These are phyloP conservation scores for Pygocentrus nattereri DNA, from an alignment of 2,797 vertebrate genomes.

Conservation along the genomic window DNA sequence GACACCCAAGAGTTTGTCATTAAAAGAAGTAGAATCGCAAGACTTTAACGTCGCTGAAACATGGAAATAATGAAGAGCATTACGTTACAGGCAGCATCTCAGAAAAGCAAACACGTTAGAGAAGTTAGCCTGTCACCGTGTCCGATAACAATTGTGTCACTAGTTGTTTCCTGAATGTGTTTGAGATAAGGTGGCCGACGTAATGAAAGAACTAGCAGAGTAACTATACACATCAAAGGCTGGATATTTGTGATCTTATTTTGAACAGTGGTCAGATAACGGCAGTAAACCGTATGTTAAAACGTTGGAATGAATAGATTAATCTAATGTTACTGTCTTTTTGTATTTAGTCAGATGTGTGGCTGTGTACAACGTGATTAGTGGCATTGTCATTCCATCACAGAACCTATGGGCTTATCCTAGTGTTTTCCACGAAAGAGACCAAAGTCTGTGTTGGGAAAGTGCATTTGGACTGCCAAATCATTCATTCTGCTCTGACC, in stretches of 20 bases:
- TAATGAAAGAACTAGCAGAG: not conserved
- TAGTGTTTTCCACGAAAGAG: slow-evolving; percentile 42
- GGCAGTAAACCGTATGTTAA: not conserved
- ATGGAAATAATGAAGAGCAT: too few species aligned
- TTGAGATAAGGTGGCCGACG: not conserved
- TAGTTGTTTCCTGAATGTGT: too few species aligned
- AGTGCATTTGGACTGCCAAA: slow-evolving; percentile 39
- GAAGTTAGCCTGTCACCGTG: too few species aligned
- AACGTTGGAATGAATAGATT: not conserved
- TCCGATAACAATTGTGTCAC: too few species aligned
- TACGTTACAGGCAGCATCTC: too few species aligned
- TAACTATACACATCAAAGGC: too few species aligned
- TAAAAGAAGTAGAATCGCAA: too few species aligned
- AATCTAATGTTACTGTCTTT: not conserved
- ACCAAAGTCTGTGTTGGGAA: slow-evolving; percentile 67
- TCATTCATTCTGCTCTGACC: slow-evolving; percentile 55
- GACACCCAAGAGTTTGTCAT: too few species aligned
- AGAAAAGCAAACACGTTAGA: too few species aligned
- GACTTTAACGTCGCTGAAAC: too few species aligned
- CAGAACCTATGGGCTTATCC: not conserved
- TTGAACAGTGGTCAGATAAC: not conserved
- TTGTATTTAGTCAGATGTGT: not conserved
- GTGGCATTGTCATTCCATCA: slow-evolving; percentile 29
- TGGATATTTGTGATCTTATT: not conserved
- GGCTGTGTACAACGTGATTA: not conserved